Base-by-base conservation (phyloP, 2,113 vertebrate genomes). In the Calypte anna region DNA sequence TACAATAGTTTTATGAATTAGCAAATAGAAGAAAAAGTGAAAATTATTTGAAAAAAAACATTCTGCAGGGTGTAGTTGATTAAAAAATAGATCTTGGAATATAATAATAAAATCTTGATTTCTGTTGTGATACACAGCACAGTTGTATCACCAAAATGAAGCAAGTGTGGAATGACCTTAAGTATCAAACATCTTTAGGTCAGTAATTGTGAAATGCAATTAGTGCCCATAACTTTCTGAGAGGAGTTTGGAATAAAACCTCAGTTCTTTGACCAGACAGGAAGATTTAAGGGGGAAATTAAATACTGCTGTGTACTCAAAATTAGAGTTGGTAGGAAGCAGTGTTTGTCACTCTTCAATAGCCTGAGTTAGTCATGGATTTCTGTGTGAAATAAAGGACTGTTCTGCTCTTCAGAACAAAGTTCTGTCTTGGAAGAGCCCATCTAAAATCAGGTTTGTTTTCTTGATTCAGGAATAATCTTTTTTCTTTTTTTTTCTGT, bases 281-380 rank as follows among this genome's bases (percentile, higher is more conserved):
- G 70, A 79, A 83, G 31, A 93, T 83, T 86, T 80, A 95, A 61
- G 57, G 79, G 72, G 50, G 23, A 90, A 94, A 68, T 88, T 2
- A 93, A 75, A 75, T 68, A 68, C 48, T 81, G 72, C 73, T 90
- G 55, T 78, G 63, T 81, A 8, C 85, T 94, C 73, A 80, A 21
- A 93, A 74, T 85, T 61, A 8, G 30, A 83, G 73, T 88, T 79
- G 80, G 77, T 93, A 93, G 86, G 88, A 95, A 96, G 79, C 87
- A 67, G 70, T 66, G 94, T 90, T 93, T 92, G 78, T 96, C 75
- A 64, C 33, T 90, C 50, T 55, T 95, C 87, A 91, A 63, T 94
- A 72, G 48, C 54, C 67, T 87, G 84, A 87, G 86, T 95, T 97
- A 94, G 94, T 92, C 74, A 91, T 94, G 85, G 84, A 44, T 94